Evolutionary conservation across 2,113 vertebrate genomes (phyloP).

Genomic region (Chaenogobius annularis): DNA sequence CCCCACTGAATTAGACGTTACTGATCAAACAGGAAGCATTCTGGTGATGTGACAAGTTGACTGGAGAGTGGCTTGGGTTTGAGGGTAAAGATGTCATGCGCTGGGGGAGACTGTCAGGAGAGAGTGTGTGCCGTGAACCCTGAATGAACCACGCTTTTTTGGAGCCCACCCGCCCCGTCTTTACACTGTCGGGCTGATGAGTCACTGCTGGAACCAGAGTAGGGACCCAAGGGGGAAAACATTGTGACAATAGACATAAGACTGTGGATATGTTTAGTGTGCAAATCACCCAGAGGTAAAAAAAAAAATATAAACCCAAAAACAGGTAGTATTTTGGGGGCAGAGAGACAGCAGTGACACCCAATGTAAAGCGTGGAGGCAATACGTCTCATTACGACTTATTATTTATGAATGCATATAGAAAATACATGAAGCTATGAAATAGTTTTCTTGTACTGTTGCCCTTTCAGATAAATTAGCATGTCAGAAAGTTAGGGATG

Average conservation of each 20-base stretch:
- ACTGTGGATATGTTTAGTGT: slow-evolving; percentile 19
- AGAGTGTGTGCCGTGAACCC: slow-evolving; percentile 59
- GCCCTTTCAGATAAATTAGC: background rate
- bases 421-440: no score
- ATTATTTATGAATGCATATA: no score
- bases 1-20: slow-evolving; percentile 27
- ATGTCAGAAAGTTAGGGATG: background rate
- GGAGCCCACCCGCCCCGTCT: slow-evolving; percentile 29
- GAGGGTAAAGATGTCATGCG: slow-evolving; percentile 41
- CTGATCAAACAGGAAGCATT: slow-evolving; percentile 3
- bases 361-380: no score
- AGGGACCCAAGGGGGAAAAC: slow-evolving; percentile 25
- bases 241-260: slow-evolving; percentile 6
- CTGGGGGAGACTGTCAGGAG: slow-evolving; percentile 36
- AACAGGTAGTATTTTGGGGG: slow-evolving; percentile 16
- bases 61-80: slow-evolving; percentile 22
- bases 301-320: no score
- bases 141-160: slow-evolving; percentile 57
- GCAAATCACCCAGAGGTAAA: background rate
- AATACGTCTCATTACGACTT: no score
- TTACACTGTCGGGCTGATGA: slow-evolving; percentile 58
- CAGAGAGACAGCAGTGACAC: background rate
- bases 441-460: no score
- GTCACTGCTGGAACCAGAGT: slow-evolving; percentile 60
- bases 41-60: slow-evolving; percentile 35